Base-by-base conservation (phyloP, 1,140 invertebrate species). In the Stenopsyche tienmushanensis region DNA sequence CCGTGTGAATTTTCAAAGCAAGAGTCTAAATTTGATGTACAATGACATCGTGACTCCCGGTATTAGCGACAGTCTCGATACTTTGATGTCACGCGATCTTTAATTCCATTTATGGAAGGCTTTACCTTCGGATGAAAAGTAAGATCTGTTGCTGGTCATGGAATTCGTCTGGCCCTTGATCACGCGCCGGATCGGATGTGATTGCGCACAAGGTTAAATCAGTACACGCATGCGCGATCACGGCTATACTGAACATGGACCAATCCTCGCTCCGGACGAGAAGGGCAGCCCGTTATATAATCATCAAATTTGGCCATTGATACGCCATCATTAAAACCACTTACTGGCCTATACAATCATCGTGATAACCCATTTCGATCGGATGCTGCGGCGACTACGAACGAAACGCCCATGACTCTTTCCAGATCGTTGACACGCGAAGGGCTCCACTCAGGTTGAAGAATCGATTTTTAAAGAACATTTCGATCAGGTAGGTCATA, bases 211-310 rank as follows among this genome's bases (percentile, higher is more conserved):
- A 58, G 55, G 55, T 42, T 58, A 58, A 42, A 44, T 18, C 9
- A 15, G 8, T 3, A 23, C 15, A 5, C 42, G 57, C 57, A n/a
- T 18, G 23, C 29, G 44, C 42, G 23, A 15, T 5, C 15, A 18
- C 54, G 13, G 34, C 21, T 1, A 24, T 17, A 29, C 8, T 15
- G 13, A 20, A 23, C 23, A 41, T 5, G 53, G 34, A 39, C 42
- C 42, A 47, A 60, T 60, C 55, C 10, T n/a, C 17, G 53, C 15
- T 34, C 26, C 18, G 1, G 17, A 8, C 21, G 44, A 47, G 44
- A 60, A 60, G 57, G 57, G 57, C 57, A 45, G 29, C 29, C 42
- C 42, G 57, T 60, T 60, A 45, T 23, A 45, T 47, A 60, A 60
- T 60, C 13, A 41, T 17, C 13, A 1, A 41, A 39, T 39, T 39